phyloP scores from a whole-genome alignment of 2,797 vertebrate species.

The Ispidina picta region DNA sequence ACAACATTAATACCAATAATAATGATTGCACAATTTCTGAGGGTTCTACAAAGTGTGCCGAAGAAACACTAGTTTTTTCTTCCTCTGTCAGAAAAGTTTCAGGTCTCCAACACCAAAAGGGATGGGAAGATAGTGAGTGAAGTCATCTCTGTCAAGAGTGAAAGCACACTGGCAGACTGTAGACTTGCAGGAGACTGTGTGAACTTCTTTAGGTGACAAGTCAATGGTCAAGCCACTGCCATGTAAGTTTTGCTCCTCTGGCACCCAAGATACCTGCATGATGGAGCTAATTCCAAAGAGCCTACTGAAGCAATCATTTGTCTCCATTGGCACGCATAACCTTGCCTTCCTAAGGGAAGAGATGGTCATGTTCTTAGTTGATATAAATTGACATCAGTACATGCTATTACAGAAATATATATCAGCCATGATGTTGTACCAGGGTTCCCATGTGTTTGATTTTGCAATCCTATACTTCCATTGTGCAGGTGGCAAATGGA shows the following conservation, averaged over 20 bases:
- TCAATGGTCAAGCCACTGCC: neutral
- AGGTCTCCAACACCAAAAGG: neutral
- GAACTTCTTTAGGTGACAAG: neutral
- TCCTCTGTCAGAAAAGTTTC: neutral
- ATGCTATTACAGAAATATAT: neutral
- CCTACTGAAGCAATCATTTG: neutral
- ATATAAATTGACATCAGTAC: neutral
- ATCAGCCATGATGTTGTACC: neutral
- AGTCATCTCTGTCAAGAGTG: neutral
- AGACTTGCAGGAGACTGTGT: neutral
- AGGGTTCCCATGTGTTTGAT: neutral
- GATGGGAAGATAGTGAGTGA: neutral
- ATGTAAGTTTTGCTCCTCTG: neutral
- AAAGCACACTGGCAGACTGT: neutral
- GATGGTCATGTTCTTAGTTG: neutral
- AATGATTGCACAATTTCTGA: neutral
- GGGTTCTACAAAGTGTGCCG: neutral
- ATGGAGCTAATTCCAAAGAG: neutral
- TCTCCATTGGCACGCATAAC: neutral
- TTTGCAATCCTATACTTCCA: neutral
- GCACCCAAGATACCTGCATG: neutral
- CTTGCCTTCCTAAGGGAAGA: neutral
- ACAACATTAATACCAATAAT: neutral
- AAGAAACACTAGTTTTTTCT: neutral
- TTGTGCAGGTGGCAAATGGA: neutral